Conservation (phyloP, 2,888 invertebrate species). For the Nasonia oneida region DNA sequence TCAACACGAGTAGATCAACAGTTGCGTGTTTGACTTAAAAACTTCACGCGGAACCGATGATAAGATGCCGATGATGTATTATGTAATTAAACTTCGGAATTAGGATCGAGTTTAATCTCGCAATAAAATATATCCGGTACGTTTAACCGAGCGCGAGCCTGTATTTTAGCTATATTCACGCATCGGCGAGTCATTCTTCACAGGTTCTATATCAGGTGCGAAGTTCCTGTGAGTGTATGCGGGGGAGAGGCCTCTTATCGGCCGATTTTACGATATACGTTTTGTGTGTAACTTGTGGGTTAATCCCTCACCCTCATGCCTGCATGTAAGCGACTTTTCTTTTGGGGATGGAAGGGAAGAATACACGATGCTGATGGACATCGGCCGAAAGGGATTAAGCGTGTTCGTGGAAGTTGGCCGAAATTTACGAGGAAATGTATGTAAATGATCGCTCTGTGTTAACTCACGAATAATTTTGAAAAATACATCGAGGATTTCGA, state of each 20-base stretch:
- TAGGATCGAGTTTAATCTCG: neutral
- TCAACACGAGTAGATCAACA: neutral
- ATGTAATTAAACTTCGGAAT: no score
- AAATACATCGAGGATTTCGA: neutral
- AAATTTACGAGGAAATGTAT: neutral
- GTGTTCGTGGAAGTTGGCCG: neutral
- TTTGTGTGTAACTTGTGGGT: neutral
- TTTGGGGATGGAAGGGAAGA: neutral
- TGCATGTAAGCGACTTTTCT: constrained; percentile 1
- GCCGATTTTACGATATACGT: neutral
- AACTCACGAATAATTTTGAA: neutral
- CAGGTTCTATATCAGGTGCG: constrained; percentile 7
- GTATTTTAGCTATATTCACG: neutral
- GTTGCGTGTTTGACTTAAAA: neutral
- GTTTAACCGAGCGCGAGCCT: neutral
- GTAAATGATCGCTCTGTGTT: no score
- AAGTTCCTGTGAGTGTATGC: neutral
- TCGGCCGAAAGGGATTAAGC: neutral
- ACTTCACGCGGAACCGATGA: neutral
- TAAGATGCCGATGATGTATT: no score
- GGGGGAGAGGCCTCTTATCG: neutral
- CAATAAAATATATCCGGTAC: neutral
- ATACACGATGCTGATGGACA: neutral
- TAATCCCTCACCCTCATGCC: constrained; percentile 33
- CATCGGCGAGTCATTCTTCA: constrained; percentile 11